Percentiles rank a stretch among this genome's conserved stretches.
Conservation (phyloP, 2,888 invertebrate species). For the Biston stratarius region DNA sequence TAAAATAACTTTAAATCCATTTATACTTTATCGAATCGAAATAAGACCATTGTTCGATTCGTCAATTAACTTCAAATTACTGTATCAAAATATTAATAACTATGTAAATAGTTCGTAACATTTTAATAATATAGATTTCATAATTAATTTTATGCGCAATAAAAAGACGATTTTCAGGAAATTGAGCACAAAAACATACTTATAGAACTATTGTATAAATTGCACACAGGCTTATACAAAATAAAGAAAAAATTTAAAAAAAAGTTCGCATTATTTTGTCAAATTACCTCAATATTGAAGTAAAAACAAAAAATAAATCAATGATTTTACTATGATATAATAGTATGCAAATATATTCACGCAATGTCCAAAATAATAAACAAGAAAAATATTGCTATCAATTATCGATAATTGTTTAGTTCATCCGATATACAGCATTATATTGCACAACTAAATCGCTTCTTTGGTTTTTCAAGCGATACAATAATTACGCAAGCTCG, state of each 20-base stretch:
- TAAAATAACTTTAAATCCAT: background rate
- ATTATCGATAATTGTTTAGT: background rate
- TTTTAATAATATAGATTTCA: constrained; percentile 3
- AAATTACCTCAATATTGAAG: constrained; percentile 14
- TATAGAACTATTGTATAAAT: constrained; percentile 61
- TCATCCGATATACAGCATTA: constrained; percentile 7
- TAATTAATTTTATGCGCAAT: constrained; percentile 15
- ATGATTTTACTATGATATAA: constrained; percentile 14
- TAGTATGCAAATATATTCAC: constrained; percentile 1
- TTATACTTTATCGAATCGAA: background rate
- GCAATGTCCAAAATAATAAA: constrained; percentile 5
- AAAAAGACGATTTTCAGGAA: constrained; percentile 42
- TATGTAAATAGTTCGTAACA: background rate
- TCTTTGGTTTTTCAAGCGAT: constrained; percentile 30
- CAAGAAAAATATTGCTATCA: constrained; percentile 9
- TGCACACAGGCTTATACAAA: constrained; percentile 42
- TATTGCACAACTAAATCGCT: constrained; percentile 30
- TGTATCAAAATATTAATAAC: background rate
- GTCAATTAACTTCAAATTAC: constrained; percentile 3
- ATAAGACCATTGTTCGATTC: background rate
- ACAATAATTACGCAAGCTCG: constrained; percentile 17
- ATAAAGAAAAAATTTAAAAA: constrained; percentile 17
- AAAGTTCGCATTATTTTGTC: constrained; percentile 18
- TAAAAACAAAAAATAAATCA: constrained; percentile 3
- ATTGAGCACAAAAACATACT: constrained; percentile 66